phyloP scores from a whole-genome alignment of 2,113 vertebrate genomes.

The Mormyrus lacerda region DNA sequence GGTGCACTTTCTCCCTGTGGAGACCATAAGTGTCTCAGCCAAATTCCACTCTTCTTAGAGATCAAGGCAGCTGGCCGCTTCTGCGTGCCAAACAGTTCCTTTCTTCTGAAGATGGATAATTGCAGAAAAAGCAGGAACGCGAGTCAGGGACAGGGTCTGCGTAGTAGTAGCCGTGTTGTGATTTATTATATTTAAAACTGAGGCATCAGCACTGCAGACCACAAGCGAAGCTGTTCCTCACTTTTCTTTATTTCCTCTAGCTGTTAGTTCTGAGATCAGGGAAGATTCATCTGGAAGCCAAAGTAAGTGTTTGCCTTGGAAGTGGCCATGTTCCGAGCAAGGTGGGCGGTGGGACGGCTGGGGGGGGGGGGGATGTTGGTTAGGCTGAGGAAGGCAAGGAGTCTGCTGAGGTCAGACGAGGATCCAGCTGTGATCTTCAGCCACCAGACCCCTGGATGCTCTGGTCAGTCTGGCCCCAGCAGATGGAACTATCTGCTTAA shows the following conservation, averaged over 20 bases:
- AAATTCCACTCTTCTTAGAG: background rate
- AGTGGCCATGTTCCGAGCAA: background rate
- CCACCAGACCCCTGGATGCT: background rate
- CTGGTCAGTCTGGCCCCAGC: background rate
- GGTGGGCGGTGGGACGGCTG: background rate
- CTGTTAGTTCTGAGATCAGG: background rate
- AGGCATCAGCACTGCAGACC: background rate
- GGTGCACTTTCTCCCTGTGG: background rate
- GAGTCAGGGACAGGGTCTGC: background rate
- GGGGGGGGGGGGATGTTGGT: background rate
- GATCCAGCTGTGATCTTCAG: background rate
- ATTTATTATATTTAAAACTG: background rate
- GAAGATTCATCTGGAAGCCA: conserved; percentile 8
- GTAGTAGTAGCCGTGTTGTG: background rate
- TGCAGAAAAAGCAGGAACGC: background rate
- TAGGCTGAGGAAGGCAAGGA: background rate
- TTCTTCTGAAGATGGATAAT: conserved; percentile 2
- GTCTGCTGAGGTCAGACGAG: background rate
- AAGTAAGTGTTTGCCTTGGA: conserved; percentile 13
- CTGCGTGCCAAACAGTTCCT: background rate
- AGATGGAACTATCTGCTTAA: background rate
- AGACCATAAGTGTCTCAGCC: background rate
- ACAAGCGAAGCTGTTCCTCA: background rate
- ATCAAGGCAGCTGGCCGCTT: background rate
- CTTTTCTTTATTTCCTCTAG: conserved; percentile 8